Conservation (phyloP, 2,113 vertebrate species). For the Neomonachus schauinslandi region DNA sequence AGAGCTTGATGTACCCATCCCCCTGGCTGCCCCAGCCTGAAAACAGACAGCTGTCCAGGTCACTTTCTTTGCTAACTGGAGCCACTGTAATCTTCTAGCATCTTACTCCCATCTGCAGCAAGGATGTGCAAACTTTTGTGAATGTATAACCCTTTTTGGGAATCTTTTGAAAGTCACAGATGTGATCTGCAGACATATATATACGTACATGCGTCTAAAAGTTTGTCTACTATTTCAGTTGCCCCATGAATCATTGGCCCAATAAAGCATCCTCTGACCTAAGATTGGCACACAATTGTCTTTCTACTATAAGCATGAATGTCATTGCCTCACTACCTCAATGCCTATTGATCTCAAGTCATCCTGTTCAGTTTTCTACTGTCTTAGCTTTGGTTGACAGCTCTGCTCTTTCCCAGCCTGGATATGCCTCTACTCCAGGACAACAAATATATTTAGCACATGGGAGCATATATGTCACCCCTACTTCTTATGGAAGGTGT, state of each 20-base stretch:
- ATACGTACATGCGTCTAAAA: neutral
- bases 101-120: neutral
- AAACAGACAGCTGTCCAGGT: neutral
- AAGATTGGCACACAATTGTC: neutral
- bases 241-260: neutral
- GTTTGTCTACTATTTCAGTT: neutral
- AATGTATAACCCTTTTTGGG: neutral
- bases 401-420: neutral
- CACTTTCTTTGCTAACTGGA: neutral
- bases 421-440: neutral
- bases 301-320: neutral
- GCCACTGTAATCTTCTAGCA: neutral
- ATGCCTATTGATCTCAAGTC: neutral
- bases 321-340: neutral
- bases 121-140: neutral
- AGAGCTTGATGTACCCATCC: fast-evolving
- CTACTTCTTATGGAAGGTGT: neutral
- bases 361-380: neutral
- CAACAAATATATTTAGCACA: neutral
- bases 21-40: neutral
- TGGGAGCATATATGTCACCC: neutral
- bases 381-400: neutral
- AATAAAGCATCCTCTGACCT: neutral
- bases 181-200: neutral
- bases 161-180: neutral